Base-by-base conservation (phyloP, 23 tunicate genomes). In the Aplidium turbinatum region DNA sequence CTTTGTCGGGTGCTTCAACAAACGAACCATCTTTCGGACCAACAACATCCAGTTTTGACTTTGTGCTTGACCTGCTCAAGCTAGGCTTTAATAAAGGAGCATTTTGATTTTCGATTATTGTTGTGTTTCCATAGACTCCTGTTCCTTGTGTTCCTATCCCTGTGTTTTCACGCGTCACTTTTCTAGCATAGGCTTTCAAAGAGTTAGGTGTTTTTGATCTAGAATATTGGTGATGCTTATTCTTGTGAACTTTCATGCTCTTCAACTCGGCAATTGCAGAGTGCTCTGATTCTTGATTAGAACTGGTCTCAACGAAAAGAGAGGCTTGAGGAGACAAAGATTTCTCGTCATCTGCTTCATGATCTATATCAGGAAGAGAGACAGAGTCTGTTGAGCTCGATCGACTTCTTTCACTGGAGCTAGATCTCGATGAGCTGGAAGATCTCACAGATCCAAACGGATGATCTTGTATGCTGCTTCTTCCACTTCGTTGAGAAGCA, bases 1-100 rank as follows among this genome's bases (percentile, higher is more conserved):
- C 87, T 20, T 58, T 30, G 1, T 58, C 79, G 33, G 34, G 31
- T 23, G 51, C 39, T 31, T 81, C 87, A 32, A 61, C 51, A 35
- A 81, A 81, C 22, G 70, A 31, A 18, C 61, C 77, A 2, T 70
- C 85, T 0, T 60, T 50, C 3, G 38, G 48, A 38, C 47, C 47
- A 13, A 38, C 58, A 23, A 25, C 76, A 28, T 48, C 76, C 5
- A 38, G 52, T 29, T 7, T 58, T 3, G 76, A 58, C n/a, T 46
- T 3, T 23, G 50, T 48, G 25, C 50, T 11, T 21, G 9, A 27
- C 2, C 50, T 11, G n/a, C 68, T 29, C 22, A 54, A 5, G 36
- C 35, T 26, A 9, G 50, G 50, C 50, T 42, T 42, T 42, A 9
- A 16, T 4, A 28, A 47, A 3, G 58, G 36, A 42, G 16, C 50